phyloP scores from a whole-genome alignment of 2,797 vertebrate species.

The Anas georgica region DNA sequence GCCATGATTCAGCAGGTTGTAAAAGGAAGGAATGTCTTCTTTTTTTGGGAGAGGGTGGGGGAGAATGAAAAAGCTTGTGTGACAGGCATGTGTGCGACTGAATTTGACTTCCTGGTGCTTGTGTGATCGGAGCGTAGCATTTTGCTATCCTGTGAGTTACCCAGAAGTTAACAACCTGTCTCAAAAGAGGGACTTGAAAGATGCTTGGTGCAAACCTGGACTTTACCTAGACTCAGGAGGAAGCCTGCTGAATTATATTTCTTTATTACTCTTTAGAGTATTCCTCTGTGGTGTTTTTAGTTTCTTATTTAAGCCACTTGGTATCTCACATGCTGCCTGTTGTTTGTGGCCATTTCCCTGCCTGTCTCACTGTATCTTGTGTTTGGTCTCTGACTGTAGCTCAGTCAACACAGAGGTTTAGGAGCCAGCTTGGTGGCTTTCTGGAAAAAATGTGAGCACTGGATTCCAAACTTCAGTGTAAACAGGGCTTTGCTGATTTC shows the following conservation, averaged over 20 bases:
- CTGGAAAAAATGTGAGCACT: conserved; percentile 12
- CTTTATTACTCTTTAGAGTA: neutral
- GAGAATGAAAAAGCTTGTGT: neutral
- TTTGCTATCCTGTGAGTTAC: neutral
- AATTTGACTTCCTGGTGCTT: neutral
- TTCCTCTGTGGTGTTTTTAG: neutral
- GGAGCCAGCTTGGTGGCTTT: neutral
- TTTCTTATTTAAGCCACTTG: neutral
- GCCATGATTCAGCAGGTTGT: conserved; percentile 67
- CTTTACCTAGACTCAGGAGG: neutral
- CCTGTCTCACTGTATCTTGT: neutral
- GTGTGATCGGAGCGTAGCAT: neutral
- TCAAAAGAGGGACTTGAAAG: neutral
- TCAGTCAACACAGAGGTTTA: neutral
- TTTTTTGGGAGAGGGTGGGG: conserved; percentile 52
- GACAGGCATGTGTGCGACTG: neutral
- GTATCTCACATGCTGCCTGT: neutral
- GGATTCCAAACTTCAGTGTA: conserved; percentile 17
- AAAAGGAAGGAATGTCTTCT: conserved; percentile 56
- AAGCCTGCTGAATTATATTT: neutral
- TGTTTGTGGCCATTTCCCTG: neutral
- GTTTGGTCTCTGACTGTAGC: neutral
- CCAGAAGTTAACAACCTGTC: neutral
- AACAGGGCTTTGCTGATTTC: conserved; percentile 49
- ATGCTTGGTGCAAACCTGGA: neutral